A percentile compares a stretch with the other conserved stretches of the same genome.
Evolutionary conservation across 2,113 vertebrate species (phyloP).

Genomic region (Lonchura striata): DNA sequence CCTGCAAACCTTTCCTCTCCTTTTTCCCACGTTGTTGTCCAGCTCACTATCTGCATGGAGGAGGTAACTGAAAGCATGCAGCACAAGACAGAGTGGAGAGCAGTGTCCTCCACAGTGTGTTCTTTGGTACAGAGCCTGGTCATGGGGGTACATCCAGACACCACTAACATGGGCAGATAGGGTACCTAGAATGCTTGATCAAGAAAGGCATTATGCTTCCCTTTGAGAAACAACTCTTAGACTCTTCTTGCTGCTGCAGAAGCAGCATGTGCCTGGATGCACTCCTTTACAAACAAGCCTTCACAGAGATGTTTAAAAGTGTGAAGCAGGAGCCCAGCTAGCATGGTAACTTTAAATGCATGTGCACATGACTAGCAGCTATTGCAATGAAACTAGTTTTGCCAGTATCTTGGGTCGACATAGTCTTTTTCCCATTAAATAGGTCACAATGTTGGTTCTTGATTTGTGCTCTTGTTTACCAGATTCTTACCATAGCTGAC

Average conservation of each 20-base stretch:
- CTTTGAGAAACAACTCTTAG: background rate
- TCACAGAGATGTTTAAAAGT: background rate
- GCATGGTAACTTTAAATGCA: background rate
- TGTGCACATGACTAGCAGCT: background rate
- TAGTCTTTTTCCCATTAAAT: background rate
- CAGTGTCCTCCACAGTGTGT: background rate
- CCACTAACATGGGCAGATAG: accelerated
- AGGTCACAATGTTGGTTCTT: conserved; percentile 16
- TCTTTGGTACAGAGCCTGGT: background rate
- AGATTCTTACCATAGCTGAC: background rate
- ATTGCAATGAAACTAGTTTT: conserved; percentile 1
- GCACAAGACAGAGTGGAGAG: background rate
- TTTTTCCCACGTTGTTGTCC: background rate
- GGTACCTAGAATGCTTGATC: background rate
- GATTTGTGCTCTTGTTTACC: background rate
- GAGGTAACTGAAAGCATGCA: background rate
- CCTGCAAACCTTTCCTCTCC: background rate
- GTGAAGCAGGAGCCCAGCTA: background rate
- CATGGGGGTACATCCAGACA: background rate
- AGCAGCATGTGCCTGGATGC: background rate
- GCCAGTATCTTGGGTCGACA: background rate
- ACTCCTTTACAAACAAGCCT: background rate
- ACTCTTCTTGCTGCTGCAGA: background rate
- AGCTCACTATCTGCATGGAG: accelerated
- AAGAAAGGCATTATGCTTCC: background rate